Evolutionary conservation across 2,113 vertebrate species (phyloP).

Genomic region (Helogale parvula): DNA sequence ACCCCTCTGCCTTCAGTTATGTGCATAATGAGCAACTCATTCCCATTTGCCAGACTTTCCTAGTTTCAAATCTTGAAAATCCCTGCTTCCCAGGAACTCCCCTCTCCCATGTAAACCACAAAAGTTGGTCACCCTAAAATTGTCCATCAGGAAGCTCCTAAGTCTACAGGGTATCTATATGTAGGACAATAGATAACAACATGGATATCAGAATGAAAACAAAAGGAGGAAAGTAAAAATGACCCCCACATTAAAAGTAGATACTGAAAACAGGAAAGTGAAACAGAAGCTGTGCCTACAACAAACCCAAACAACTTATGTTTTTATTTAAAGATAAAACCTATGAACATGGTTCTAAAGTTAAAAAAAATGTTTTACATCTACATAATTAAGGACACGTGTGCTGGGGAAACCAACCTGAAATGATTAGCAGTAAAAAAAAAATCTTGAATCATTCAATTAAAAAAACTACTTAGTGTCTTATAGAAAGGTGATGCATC

Average conservation of each 20-base stretch:
- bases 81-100: background rate
- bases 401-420: background rate
- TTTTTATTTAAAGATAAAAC: background rate
- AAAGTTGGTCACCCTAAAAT: background rate
- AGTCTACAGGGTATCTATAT: background rate
- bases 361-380: background rate
- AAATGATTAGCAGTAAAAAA: background rate
- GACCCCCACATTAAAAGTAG: background rate
- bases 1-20: background rate
- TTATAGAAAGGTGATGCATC: background rate
- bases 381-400: background rate
- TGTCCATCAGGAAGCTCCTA: background rate
- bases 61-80: background rate
- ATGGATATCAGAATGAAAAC: background rate
- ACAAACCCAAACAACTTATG: background rate
- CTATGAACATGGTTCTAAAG: background rate
- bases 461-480: background rate
- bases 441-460: background rate
- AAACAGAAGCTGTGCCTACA: background rate
- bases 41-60: background rate
- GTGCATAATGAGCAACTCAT: fast-evolving
- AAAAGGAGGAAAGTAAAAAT: background rate
- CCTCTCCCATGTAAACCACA: background rate
- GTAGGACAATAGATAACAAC: background rate
- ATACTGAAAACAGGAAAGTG: background rate